Base-by-base conservation (phyloP, 2,797 vertebrate genomes). In the Molothrus ater region DNA sequence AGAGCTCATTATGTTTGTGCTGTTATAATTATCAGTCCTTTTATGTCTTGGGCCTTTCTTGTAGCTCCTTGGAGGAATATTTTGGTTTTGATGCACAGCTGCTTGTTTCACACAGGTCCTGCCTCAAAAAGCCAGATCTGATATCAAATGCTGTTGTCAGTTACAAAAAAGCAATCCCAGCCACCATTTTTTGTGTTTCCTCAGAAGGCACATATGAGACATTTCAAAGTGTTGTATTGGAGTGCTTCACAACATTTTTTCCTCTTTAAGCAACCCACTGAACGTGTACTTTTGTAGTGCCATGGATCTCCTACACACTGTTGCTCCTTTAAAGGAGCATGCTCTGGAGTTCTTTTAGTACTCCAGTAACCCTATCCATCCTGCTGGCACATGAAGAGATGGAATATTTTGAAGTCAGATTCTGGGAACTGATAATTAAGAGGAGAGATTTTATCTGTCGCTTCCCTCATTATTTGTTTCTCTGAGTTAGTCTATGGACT, bases 11-110 rank as follows among this genome's bases (percentile, higher is more conserved):
- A 86, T 80, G 51, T 80, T 79, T 93, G 40, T 84, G 72, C 72
- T 93, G 78, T 69, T 93, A 66, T 93, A 96, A 94, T 96, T 96
- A 95, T 92, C 86, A 91, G 61, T 83, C 70, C 51, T 96, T 97
- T 97, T 78, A 95, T 96, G 89, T 95, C 64, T 71, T 64, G 78
- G 72, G 69, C 64, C 88, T 95, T 96, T 93, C 86, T 94, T 96
- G 81, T 79, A 84, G 81, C 65, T 95, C 83, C 90, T 93, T 91
- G 71, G 71, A 95, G 91, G 51, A 66, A 45, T 66, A 74, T 95
- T 95, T 80, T 80, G 18, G 17, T 69, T 96, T 97, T 96, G 89
- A 94, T 88, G 80, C 69, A 54, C 64, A 90, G 88, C 94, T 96
- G 88, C 91, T 96, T 92, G 59, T 89, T 94, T 95, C 88, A 81